Evolutionary conservation across 1,140 invertebrate species (phyloP).

Genomic region (Drosophila orena): DNA sequence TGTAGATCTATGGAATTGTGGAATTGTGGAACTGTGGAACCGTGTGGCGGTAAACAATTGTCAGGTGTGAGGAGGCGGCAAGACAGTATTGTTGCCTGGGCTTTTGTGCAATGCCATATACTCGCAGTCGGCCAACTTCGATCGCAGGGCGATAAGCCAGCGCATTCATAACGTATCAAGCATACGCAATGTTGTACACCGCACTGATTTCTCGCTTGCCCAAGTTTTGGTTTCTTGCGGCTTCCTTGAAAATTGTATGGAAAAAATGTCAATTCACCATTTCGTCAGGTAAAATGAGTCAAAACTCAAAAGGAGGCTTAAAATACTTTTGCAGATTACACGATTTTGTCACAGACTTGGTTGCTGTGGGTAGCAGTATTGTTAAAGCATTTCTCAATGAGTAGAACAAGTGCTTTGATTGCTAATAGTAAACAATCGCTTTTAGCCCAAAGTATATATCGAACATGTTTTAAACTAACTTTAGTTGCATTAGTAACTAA

Average conservation of each 20-base stretch:
- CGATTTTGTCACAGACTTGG: conserved; percentile 7
- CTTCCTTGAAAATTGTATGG: conserved; percentile 16
- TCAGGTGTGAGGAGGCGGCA: conserved; percentile 5
- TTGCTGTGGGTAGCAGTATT: not conserved
- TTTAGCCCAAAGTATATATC: not conserved
- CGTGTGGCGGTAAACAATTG: conserved; percentile 10
- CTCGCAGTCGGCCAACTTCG: conserved; percentile 26
- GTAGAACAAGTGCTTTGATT: conserved; percentile 1
- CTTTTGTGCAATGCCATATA: conserved; percentile 44
- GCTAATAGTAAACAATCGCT: not conserved
- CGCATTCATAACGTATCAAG: conserved; percentile 61
- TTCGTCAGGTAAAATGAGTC: conserved; percentile 26
- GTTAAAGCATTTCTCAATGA: not conserved
- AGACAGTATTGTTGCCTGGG: conserved; percentile 34
- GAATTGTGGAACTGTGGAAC: not conserved
- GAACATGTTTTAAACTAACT: not conserved
- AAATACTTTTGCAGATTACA: conserved; percentile 32
- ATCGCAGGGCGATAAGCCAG: conserved; percentile 60
- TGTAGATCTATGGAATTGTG: no score
- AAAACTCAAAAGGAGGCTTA: conserved; percentile 38
- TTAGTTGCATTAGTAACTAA: no score
- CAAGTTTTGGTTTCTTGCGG: conserved; percentile 14
- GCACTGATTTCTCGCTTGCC: conserved; percentile 36
- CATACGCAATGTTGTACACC: conserved; percentile 68
- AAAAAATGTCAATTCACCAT: conserved; percentile 4